A percentile compares a stretch with the other conserved stretches of the same genome.
These are phyloP conservation scores for Corapipo altera DNA, from an alignment of 2,113 vertebrate genomes.

Conservation along the genomic window DNA sequence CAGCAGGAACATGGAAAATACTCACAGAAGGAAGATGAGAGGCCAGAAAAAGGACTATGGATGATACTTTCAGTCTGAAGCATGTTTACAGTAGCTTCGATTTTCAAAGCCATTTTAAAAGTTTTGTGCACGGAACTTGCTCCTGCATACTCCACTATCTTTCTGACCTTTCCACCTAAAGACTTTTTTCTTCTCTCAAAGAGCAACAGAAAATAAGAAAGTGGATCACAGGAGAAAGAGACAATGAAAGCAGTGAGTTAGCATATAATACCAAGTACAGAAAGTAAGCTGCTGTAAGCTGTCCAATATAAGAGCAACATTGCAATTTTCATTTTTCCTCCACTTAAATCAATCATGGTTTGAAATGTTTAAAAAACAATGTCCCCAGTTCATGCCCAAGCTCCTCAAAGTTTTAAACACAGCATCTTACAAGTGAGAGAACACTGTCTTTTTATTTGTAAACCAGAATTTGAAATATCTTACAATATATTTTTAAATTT, in stretches of 20 bases:
- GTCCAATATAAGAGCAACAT: background rate
- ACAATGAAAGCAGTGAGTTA: background rate
- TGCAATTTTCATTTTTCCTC: background rate
- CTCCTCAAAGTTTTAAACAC: slow-evolving; percentile 33
- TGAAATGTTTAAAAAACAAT: background rate
- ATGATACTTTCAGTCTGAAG: background rate
- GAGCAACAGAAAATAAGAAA: background rate
- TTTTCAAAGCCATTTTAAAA: background rate
- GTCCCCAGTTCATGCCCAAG: slow-evolving; percentile 9
- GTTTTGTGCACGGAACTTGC: background rate
- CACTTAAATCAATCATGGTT: background rate
- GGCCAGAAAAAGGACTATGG: background rate
- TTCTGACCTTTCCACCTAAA: background rate
- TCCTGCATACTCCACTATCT: background rate
- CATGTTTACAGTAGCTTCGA: background rate
- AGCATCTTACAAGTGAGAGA: slow-evolving; percentile 5
- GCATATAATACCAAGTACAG: background rate
- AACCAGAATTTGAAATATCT: background rate
- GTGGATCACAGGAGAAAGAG: background rate
- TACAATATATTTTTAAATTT: background rate
- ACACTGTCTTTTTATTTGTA: slow-evolving; percentile 20
- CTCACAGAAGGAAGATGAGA: background rate
- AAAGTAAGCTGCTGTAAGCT: background rate
- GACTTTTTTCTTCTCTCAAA: background rate
- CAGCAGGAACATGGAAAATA: background rate